phyloP scores from a whole-genome alignment of 64 coral and sea anemone genomes.

The Exaiptasia diaphana region DNA sequence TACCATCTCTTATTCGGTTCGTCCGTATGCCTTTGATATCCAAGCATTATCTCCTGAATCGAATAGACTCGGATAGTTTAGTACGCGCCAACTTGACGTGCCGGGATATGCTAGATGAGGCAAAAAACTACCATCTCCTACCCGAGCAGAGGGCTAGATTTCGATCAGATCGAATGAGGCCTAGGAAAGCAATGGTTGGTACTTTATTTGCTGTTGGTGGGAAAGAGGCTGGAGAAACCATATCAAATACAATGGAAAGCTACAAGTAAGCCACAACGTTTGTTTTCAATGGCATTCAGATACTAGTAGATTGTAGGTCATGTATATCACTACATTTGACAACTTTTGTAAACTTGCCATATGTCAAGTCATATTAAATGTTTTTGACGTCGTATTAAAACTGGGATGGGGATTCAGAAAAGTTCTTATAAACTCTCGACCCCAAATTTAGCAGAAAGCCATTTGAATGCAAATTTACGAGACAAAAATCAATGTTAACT shows the following conservation, averaged over 20 bases:
- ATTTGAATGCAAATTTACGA: too few species aligned
- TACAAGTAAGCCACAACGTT: slow-evolving; percentile 58
- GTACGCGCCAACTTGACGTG: slow-evolving; percentile 87
- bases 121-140: slow-evolving; percentile 94
- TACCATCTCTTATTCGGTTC: slow-evolving; percentile 68
- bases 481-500: too few species aligned
- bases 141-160: slow-evolving; percentile 81
- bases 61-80: slow-evolving; percentile 80
- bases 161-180: slow-evolving; percentile 84
- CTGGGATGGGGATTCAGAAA: too few species aligned
- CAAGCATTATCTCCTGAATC: slow-evolving; percentile 81
- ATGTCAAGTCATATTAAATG: too few species aligned
- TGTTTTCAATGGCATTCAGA: too few species aligned
- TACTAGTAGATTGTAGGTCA: too few species aligned
- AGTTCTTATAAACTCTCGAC: too few species aligned
- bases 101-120: slow-evolving; percentile 91
- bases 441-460: too few species aligned
- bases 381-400: too few species aligned
- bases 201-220: slow-evolving; percentile 89
- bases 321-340: too few species aligned
- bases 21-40: slow-evolving; percentile 91
- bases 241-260: slow-evolving; percentile 87
- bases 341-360: too few species aligned
- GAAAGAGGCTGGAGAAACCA: slow-evolving; percentile 98
- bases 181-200: slow-evolving; percentile 90